Percentiles rank a stretch among this genome's conserved stretches.
Evolutionary conservation across 2,113 vertebrate genomes (phyloP).

Genomic region (Sakesphorus luctuosus): DNA sequence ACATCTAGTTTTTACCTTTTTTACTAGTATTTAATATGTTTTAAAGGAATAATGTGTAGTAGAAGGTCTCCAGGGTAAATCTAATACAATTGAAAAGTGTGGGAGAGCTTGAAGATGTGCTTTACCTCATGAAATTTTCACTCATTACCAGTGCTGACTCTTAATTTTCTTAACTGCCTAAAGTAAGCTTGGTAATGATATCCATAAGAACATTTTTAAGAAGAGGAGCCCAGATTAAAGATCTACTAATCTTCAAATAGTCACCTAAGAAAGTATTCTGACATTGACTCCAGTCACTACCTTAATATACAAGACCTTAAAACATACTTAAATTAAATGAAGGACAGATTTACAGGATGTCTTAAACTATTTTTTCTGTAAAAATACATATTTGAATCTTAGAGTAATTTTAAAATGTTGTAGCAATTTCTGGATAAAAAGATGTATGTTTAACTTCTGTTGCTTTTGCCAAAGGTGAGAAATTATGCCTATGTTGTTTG

Average conservation of each 20-base stretch:
- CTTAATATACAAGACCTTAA: not conserved
- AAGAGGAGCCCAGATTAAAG: not conserved
- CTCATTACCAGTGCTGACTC: not conserved
- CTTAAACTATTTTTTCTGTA: not conserved
- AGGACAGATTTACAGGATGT: not conserved
- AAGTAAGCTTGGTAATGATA: not conserved
- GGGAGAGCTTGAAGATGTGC: not conserved
- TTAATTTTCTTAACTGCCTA: not conserved
- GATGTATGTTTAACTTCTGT: not conserved
- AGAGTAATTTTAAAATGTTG: not conserved
- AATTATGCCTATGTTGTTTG: not conserved
- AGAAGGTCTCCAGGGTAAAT: not conserved
- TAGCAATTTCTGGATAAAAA: not conserved
- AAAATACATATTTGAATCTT: not conserved
- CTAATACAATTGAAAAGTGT: not conserved
- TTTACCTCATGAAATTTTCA: not conserved
- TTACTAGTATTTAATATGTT: not conserved
- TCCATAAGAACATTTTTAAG: not conserved
- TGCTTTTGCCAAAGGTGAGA: not conserved
- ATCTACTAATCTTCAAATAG: not conserved
- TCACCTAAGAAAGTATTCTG: not conserved
- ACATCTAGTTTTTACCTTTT: not conserved
- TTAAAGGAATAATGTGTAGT: not conserved
- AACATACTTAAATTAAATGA: not conserved
- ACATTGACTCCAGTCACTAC: not conserved